These are phyloP conservation scores for Capitella teleta DNA, from an alignment of 1,140 invertebrate genomes.

Conservation along the genomic window DNA sequence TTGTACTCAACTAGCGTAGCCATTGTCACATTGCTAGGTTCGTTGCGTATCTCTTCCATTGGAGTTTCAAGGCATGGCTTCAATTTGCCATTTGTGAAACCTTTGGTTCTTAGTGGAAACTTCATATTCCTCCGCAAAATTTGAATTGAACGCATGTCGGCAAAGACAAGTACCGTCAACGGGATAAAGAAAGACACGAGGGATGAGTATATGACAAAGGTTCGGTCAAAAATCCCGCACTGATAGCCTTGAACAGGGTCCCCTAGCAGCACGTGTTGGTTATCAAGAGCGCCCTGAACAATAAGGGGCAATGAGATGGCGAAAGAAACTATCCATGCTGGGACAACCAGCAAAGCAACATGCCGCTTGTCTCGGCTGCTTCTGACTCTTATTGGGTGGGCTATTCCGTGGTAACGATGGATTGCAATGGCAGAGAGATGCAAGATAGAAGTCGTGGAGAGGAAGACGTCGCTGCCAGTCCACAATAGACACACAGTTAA, in stretches of 20 bases:
- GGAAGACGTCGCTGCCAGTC: slow-evolving; percentile 12
- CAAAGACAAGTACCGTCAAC: slow-evolving; percentile 84
- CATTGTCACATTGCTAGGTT: too few species aligned
- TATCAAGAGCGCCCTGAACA: slow-evolving; percentile 2
- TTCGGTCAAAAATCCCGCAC: slow-evolving; percentile 21
- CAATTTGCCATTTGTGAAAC: too few species aligned
- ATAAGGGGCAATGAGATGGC: slow-evolving; percentile 7
- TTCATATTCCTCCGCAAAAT: slow-evolving; percentile 17
- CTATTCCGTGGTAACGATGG: slow-evolving; percentile 10
- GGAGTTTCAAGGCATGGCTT: too few species aligned
- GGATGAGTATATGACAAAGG: slow-evolving; percentile 65
- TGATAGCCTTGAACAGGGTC: not conserved
- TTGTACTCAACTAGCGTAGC: too few species aligned
- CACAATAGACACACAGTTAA: slow-evolving; percentile 5
- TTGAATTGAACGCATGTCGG: slow-evolving; percentile 63
- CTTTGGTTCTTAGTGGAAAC: too few species aligned
- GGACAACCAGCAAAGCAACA: slow-evolving; percentile 5
- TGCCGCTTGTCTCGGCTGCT: slow-evolving; percentile 1
- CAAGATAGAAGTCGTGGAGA: slow-evolving; percentile 11
- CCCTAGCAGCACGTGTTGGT: not conserved
- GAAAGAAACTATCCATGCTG: slow-evolving; percentile 8
- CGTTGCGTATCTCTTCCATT: too few species aligned
- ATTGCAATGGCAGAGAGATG: slow-evolving; percentile 11
- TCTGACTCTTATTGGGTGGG: slow-evolving; percentile 2
- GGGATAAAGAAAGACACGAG: slow-evolving; percentile 94